Percentiles rank a stretch among this genome's conserved stretches.
phyloP scores from a whole-genome alignment of 92 coral and sea anemone genomes.

The Metridium senile region DNA sequence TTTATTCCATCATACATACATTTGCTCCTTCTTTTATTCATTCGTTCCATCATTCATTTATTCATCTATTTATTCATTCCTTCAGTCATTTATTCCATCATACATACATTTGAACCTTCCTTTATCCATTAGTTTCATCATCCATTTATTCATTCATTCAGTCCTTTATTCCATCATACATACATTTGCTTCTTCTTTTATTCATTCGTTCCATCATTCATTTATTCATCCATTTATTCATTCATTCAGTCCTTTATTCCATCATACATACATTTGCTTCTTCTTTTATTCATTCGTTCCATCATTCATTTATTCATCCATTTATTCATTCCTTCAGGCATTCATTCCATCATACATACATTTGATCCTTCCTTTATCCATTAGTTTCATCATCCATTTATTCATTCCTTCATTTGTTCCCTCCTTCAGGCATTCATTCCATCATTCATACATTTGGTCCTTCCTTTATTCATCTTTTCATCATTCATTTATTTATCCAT shows the following conservation, averaged over 20 bases:
- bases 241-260: not conserved
- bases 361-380: not conserved
- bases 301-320: not conserved
- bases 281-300: not conserved
- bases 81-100: not conserved
- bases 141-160: not conserved
- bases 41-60: not conserved
- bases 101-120: not conserved
- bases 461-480: too few species aligned
- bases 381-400: not conserved
- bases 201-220: not conserved
- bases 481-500: not conserved
- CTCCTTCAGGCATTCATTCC: not conserved
- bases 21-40: not conserved
- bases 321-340: too few species aligned
- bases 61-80: not conserved
- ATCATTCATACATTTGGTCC: not conserved
- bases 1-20: not conserved
- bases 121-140: not conserved
- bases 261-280: not conserved
- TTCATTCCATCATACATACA: not conserved
- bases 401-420: not conserved
- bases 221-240: not conserved
- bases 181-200: not conserved
- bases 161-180: not conserved